Base-by-base conservation (phyloP, 1,140 invertebrate genomes). In the Rhagoletis zephyria region DNA sequence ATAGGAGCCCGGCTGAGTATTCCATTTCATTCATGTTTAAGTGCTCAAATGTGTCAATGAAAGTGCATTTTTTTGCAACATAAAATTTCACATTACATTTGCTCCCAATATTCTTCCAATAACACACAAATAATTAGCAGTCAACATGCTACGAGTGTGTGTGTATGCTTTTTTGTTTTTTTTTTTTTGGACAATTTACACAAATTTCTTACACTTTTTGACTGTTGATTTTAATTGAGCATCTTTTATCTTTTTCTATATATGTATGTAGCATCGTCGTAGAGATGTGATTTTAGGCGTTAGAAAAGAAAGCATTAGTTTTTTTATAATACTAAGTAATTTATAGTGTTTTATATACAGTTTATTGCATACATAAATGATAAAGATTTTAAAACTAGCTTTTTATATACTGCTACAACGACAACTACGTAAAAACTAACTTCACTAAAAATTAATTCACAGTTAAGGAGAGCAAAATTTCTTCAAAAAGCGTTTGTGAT, bases 161-260 rank as follows among this genome's bases (percentile, higher is more conserved):
- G 51, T 56, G 5, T 56, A 10, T 56, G 51, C 51, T 5, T 1
- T 63, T 63, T 12, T 63, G 30, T 30, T 12, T 67, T 67, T 56
- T 56, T 30, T 81, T 1, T 81, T 81, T 56, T 19, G 9, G 19
- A 16, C 16, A 56, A 81, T 19, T 81, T 81, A 81, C 48, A 81
- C 48, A 88, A 61, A 87, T 81, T 90, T 90, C 91, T 92, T 92
- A 92, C 91, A 92, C 91, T 92, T 92, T 90, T 92, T 92, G 90
- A 91, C 89, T 90, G 74, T 81, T 81, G 89, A 63, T 61, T 89
- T 91, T 90, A 92, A 90, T 90, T 89, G 87, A 90, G 88, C 90
- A 89, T 92, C 91, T 92, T 92, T 92, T 88, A 92, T 92, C 90
- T 92, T 92, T 92, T 90, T 92, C 91, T 92, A 91, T 87, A 89